Conservation (phyloP, 2,888 invertebrate species). For the Conchocele bisecta region DNA sequence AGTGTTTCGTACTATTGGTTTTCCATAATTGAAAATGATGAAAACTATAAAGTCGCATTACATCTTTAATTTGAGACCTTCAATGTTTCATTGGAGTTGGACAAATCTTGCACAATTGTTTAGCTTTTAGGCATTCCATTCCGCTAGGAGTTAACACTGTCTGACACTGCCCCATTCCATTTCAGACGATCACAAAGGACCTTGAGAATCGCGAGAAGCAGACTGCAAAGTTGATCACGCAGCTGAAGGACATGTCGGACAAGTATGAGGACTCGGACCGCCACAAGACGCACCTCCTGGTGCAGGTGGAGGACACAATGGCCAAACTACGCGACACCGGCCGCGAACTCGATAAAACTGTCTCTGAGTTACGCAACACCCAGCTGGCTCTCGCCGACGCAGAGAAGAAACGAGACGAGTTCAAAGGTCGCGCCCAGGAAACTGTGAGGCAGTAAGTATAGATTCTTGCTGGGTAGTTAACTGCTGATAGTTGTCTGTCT, state of each 20-base stretch:
- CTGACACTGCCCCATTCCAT: no score
- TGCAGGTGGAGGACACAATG: constrained; percentile 75
- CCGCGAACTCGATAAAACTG: constrained; percentile 72
- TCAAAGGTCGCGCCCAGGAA: constrained; percentile 79
- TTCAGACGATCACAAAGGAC: constrained; percentile 78
- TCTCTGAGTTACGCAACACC: constrained; percentile 71
- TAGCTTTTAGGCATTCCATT: neutral
- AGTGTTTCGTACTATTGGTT: no score
- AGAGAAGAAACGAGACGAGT: constrained; percentile 78
- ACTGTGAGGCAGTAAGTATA: constrained; percentile 80
- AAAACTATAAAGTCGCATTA: neutral
- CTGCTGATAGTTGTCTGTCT: no score
- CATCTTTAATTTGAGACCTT: neutral
- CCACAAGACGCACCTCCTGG: constrained; percentile 67
- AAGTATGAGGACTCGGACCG: constrained; percentile 75
- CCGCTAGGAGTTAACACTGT: no score
- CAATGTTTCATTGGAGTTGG: neutral
- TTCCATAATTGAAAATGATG: no score
- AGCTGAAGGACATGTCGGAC: constrained; percentile 76
- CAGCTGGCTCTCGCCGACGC: constrained; percentile 72
- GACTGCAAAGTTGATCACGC: constrained; percentile 74
- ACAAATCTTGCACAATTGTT: neutral
- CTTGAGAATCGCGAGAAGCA: constrained; percentile 75
- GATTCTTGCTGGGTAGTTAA: no score
- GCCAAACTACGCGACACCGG: constrained; percentile 70